A percentile compares a stretch with the other conserved stretches of the same genome.
Evolutionary conservation across 1,140 invertebrate species (phyloP).

Genomic region (Penaeus japonicus): DNA sequence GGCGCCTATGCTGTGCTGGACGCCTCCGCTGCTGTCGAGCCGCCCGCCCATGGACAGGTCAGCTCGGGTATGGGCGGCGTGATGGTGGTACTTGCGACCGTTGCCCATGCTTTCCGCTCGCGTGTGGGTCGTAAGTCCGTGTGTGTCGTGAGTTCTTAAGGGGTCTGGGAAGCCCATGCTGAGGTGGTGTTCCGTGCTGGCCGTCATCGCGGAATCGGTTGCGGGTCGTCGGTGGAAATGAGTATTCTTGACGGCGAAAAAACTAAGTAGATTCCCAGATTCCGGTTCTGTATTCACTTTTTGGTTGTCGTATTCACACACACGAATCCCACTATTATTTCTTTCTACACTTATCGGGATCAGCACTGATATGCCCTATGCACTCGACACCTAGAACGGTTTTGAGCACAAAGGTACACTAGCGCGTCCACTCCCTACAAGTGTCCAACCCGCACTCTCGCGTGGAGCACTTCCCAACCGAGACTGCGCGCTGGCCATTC

Average conservation of each 20-base stretch:
- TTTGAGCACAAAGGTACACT: neutral
- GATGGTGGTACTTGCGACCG: neutral
- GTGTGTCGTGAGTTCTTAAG: slow-evolving; percentile 7
- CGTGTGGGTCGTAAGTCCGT: neutral
- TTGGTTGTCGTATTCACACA: no score
- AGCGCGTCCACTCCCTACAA: neutral
- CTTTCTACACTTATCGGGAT: neutral
- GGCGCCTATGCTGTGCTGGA: slow-evolving; percentile 21
- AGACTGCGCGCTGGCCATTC: neutral
- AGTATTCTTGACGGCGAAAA: neutral
- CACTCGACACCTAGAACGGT: neutral
- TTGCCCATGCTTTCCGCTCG: neutral
- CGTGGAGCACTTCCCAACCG: no score
- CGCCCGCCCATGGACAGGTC: neutral
- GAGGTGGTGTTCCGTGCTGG: neutral
- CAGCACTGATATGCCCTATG: neutral
- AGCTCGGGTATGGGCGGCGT: neutral
- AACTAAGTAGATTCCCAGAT: neutral
- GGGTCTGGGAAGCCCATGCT: slow-evolving; percentile 37
- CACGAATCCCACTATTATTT: no score
- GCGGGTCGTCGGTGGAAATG: neutral
- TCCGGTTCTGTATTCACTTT: neutral
- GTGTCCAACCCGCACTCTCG: slow-evolving; percentile 26
- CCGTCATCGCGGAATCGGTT: neutral
- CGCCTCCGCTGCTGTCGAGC: neutral